Evolutionary conservation across 2,797 vertebrate genomes (phyloP).

Genomic region (Eospalax fontanierii): DNA sequence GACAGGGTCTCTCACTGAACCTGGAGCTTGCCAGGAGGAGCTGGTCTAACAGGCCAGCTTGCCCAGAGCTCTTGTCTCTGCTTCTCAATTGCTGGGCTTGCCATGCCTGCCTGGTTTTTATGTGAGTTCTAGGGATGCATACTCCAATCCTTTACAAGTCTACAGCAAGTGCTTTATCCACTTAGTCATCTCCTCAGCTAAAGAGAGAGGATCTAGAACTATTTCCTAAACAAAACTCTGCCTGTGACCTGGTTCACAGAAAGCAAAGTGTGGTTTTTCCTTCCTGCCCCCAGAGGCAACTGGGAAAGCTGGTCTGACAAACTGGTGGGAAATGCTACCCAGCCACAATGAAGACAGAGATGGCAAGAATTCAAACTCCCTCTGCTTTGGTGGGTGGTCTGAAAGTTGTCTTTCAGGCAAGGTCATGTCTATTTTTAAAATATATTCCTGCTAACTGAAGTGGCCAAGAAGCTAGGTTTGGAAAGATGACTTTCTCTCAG

Average conservation of each 20-base stretch:
- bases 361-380: not conserved
- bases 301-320: slow-evolving; percentile 71
- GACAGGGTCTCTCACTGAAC: not conserved
- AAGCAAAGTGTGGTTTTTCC: slow-evolving; percentile 75
- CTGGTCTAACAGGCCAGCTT: not conserved
- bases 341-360: slow-evolving; percentile 50
- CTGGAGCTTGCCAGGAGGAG: not conserved
- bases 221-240: slow-evolving; percentile 74
- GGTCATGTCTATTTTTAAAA: not conserved
- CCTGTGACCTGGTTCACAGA: slow-evolving; percentile 68
- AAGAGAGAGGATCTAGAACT: slow-evolving; percentile 71
- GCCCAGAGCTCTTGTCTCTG: not conserved
- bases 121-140: not conserved
- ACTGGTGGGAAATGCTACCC: slow-evolving; percentile 59
- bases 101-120: not conserved
- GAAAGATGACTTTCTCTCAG: slow-evolving; percentile 39
- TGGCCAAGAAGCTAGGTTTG: slow-evolving; percentile 48
- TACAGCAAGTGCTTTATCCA: not conserved
- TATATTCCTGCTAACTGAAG: not conserved
- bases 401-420: slow-evolving; percentile 46
- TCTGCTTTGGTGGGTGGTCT: slow-evolving; percentile 62
- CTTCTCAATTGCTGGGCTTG: not conserved
- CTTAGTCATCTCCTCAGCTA: not conserved
- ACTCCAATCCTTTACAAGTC: not conserved
- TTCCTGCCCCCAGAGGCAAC: slow-evolving; percentile 34